Conservation (phyloP, 1,140 invertebrate species). For the Drosophila arawakana region DNA sequence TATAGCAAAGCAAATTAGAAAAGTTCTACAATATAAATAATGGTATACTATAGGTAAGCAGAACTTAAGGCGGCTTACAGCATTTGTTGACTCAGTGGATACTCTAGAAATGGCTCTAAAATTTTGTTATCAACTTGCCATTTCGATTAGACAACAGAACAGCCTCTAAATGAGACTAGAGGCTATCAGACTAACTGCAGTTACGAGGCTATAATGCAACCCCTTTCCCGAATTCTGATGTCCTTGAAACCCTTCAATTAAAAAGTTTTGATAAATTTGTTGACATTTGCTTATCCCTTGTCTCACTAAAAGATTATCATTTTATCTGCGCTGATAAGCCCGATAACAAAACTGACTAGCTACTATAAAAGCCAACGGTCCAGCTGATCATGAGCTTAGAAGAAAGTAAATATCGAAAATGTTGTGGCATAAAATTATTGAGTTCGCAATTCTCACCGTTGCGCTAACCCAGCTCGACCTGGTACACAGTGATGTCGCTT, state of each 20-base stretch:
- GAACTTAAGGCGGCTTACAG: neutral
- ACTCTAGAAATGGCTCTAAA: neutral
- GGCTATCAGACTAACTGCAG: too few species aligned
- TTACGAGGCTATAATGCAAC: too few species aligned
- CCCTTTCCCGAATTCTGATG: too few species aligned
- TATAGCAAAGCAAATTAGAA: neutral
- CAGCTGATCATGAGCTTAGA: neutral
- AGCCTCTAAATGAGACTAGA: too few species aligned
- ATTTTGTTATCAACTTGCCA: too few species aligned
- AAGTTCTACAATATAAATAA: neutral
- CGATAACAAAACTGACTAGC: neutral
- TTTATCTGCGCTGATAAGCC: neutral
- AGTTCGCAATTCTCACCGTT: conserved; percentile 39
- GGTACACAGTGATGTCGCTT: conserved; percentile 11
- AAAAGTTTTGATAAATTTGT: too few species aligned
- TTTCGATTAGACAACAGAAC: too few species aligned
- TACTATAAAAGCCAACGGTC: conserved; percentile 9
- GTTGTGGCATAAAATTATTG: conserved; percentile 46
- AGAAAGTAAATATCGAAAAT: conserved; percentile 16
- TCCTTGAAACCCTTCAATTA: too few species aligned
- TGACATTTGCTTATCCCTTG: neutral
- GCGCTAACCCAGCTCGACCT: conserved; percentile 35
- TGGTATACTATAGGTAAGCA: too few species aligned
- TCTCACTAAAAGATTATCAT: conserved; percentile 3
- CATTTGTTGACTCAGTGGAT: neutral